Conservation (phyloP, 2,797 vertebrate species). For the Pipistrellus nathusii region DNA sequence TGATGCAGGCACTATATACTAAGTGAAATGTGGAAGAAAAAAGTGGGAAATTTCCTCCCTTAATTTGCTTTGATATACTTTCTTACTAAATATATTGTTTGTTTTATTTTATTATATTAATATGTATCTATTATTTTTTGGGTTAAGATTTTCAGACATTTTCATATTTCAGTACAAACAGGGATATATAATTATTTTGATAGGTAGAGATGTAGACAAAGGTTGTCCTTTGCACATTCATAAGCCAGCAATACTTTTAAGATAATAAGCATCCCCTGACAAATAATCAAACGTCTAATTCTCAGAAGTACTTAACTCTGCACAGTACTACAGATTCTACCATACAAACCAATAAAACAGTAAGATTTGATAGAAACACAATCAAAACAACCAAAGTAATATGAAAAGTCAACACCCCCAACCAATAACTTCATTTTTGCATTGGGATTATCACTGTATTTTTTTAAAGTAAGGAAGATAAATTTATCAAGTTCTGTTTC, state of each 20-base stretch:
- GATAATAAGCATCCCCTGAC: background rate
- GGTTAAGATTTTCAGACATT: slow-evolving; percentile 27
- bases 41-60: background rate
- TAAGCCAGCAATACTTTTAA: slow-evolving; percentile 7
- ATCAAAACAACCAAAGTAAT: background rate
- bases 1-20: background rate
- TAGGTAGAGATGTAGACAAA: slow-evolving; percentile 9
- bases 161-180: slow-evolving; percentile 37
- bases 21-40: slow-evolving; percentile 38
- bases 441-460: background rate
- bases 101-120: background rate
- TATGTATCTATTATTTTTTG: background rate
- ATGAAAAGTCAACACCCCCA: background rate
- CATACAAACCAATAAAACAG: slow-evolving; percentile 18
- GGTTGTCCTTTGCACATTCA: background rate
- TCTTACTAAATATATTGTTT: slow-evolving; percentile 17
- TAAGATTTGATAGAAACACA: slow-evolving; percentile 48
- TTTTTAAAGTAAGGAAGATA: background rate
- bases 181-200: slow-evolving; percentile 36
- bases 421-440: slow-evolving; percentile 38
- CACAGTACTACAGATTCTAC: background rate
- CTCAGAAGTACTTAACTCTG: background rate
- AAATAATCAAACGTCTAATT: slow-evolving; percentile 43
- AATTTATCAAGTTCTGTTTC: slow-evolving; percentile 40
- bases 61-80: background rate